A percentile compares a stretch with the other conserved stretches of the same genome.
Conservation (phyloP, 2,888 invertebrate species). For the Pseudococcus jackbeardsleyi region DNA sequence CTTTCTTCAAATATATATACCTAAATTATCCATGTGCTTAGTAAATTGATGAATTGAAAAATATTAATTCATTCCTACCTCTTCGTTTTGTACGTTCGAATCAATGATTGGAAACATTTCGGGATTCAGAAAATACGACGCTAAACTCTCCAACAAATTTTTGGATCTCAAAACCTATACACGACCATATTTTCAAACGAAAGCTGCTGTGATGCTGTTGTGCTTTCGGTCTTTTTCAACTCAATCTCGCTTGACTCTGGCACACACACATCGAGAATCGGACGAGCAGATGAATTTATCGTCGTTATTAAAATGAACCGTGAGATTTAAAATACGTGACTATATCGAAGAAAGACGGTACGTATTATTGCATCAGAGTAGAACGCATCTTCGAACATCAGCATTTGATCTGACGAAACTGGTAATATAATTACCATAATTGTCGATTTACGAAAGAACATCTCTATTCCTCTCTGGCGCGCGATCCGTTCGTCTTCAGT, state of each 20-base stretch:
- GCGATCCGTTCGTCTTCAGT: not conserved
- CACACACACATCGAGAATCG: not conserved
- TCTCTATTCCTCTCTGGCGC: not conserved
- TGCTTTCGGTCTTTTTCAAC: too few species aligned
- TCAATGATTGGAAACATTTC: too few species aligned
- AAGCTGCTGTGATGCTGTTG: too few species aligned
- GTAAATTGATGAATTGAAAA: too few species aligned
- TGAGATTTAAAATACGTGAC: slow-evolving; percentile 59
- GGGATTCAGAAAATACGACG: too few species aligned
- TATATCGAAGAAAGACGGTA: slow-evolving; percentile 47
- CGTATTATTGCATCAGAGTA: slow-evolving; percentile 32
- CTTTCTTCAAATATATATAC: too few species aligned
- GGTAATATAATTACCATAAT: slow-evolving; percentile 54
- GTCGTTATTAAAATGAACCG: slow-evolving; percentile 60
- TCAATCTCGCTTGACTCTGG: not conserved
- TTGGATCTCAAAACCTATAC: too few species aligned
- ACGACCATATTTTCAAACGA: too few species aligned
- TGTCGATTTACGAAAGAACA: slow-evolving; percentile 46
- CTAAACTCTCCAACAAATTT: too few species aligned
- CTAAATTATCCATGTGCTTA: too few species aligned
- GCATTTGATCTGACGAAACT: slow-evolving; percentile 50
- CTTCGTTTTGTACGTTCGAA: too few species aligned
- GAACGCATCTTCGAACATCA: slow-evolving; percentile 38
- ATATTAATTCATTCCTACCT: too few species aligned
- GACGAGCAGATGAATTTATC: slow-evolving; percentile 22